Evolutionary conservation across 1,140 invertebrate genomes (phyloP), one percentile per base, ranked within the genome.

Genomic region (Plodia interpunctella): DNA sequence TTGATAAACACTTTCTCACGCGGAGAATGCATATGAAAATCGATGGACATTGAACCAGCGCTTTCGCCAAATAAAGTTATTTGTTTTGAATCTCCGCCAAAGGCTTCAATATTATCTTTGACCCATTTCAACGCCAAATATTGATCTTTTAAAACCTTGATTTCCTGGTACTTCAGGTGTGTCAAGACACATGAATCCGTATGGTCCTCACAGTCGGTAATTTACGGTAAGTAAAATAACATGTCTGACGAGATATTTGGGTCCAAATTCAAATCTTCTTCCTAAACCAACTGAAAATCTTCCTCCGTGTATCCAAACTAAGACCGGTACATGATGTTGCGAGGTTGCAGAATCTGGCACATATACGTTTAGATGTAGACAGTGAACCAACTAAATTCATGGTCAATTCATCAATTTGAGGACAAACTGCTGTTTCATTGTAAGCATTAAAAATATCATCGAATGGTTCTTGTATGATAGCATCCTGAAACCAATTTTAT

Each of bases 231-330:
- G 92, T 2, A 93, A 74, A 21, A 93, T 83, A 57, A 91, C 83
- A 5, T 91, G 82, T 49, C 87, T 78, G 8, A 91, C 67, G 3
- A 93, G 84, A 64, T 91, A 90, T 59, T 91, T 88, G 4, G 90
- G 87, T 4, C 87, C 82, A 64, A 90, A 91, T 1, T 81, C 52
- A n/a, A 74, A 13, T 52, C 50, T 64, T 13, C 60, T 63, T 32
- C 70, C 72, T 1, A 91, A 92, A 1, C 92, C 92, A 9, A 72
- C 59, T 8, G 82, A 71, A 66, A 94, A 94, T 38, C 78, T 91
- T 19, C 94, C 94, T 6, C 94, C 94, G 74, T 94, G 93, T 25
- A 95, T 92, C 80, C 90, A 95, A 6, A 95, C 90, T 83, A 95
- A 90, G 0, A 95, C 94, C 0, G 94, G 92, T n/a, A 72, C 56